Base-by-base conservation (phyloP, 2,888 invertebrate species). In the Papilio demoleus region DNA sequence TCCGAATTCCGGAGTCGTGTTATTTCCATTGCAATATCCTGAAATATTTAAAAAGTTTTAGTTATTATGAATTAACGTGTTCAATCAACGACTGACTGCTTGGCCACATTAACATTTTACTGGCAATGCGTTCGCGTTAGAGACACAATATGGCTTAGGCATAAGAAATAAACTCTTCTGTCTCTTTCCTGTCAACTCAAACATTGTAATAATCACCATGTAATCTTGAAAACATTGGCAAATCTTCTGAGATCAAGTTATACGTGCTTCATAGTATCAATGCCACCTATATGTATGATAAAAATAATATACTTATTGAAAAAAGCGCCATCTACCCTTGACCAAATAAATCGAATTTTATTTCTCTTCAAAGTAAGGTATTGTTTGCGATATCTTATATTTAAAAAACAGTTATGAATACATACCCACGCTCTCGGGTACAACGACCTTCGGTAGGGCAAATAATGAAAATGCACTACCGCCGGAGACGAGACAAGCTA, bases 11-110 rank as follows among this genome's bases (percentile, higher is more conserved):
- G 36, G 22, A 14, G 22, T 11, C 9, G 64, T 47, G 17, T 70
- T 72, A 11, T 67, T 70, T 1, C 59, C 56, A 9, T 69, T 65
- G 27, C 76, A 76, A 11, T 73, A 72, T 58, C 70, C 76, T 76
- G 72, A 22, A 72, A 69, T n/a, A 5, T 64, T 42, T 24, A 0
- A n/a, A 38, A n/a, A 24, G 17, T 19, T 19, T 45, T 4, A 8
- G 19, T 4, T 19, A 8, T 2, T 8, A 17, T 42, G 9, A 2
- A 42, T 42, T 19, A 1, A 19, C 19, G 0, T 17, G 0, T 17
- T 4, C 40, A 17, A n/a, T n/a, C n/a, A n/a, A n/a, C n/a, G n/a
- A n/a, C n/a, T n/a, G n/a, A n/a, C n/a, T n/a, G n/a, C n/a, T n/a
- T n/a, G n/a, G n/a, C n/a, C n/a, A n/a, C n/a, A n/a, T n/a, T n/a